Conservation (phyloP, 2,888 invertebrate genomes). For the Phlogophora meticulosa region DNA sequence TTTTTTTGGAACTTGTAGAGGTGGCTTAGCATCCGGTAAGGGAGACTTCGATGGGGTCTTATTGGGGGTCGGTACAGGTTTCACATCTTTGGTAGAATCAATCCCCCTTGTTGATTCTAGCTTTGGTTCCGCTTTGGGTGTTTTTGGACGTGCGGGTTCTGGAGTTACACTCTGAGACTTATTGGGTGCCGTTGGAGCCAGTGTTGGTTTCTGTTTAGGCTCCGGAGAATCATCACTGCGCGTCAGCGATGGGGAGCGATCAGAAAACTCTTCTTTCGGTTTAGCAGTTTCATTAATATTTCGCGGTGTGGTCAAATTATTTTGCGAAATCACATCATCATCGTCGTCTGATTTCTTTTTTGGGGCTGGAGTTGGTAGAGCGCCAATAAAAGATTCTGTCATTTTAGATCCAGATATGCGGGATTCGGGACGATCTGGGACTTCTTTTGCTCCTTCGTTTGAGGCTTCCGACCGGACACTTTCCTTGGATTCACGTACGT, state of each 20-base stretch:
- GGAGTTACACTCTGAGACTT: slow-evolving; percentile 79
- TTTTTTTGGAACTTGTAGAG: slow-evolving; percentile 78
- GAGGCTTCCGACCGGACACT: slow-evolving; percentile 83
- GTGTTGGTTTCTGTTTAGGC: slow-evolving; percentile 77
- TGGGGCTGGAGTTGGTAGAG: slow-evolving; percentile 78
- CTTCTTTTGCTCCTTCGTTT: slow-evolving; percentile 77
- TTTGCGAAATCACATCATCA: slow-evolving; percentile 86
- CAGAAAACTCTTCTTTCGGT: slow-evolving; percentile 81
- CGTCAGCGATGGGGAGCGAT: slow-evolving; percentile 88
- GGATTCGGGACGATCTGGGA: slow-evolving; percentile 85
- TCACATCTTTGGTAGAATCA: slow-evolving; percentile 71
- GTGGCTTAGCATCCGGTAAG: slow-evolving; percentile 76
- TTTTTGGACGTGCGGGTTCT: slow-evolving; percentile 84
- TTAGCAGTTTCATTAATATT: slow-evolving; percentile 68
- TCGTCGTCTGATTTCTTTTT: slow-evolving; percentile 86
- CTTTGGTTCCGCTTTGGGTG: slow-evolving; percentile 81
- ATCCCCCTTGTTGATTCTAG: slow-evolving; percentile 67
- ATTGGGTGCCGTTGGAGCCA: slow-evolving; percentile 71
- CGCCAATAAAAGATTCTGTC: slow-evolving; percentile 88
- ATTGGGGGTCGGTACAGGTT: slow-evolving; percentile 70
- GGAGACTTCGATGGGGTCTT: slow-evolving; percentile 81
- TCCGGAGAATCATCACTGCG: slow-evolving; percentile 89
- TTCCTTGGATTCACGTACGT: slow-evolving; percentile 84
- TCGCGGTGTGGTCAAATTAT: slow-evolving; percentile 73
- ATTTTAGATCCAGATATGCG: slow-evolving; percentile 87